A percentile compares a stretch with the other conserved stretches of the same genome.
Evolutionary conservation across 2,888 invertebrate genomes (phyloP).

Genomic region (Diarsia rubi): DNA sequence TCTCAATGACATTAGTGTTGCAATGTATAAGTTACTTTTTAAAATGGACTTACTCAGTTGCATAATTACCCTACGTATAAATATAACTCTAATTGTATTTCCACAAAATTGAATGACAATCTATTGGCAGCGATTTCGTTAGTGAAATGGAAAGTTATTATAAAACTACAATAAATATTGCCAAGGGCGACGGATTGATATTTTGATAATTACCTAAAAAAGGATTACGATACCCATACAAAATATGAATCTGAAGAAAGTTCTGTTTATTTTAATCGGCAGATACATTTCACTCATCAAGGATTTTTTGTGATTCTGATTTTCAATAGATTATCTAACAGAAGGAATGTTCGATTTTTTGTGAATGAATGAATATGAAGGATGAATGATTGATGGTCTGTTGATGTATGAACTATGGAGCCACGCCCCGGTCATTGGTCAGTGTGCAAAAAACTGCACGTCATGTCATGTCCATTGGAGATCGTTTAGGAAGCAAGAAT

Average conservation of each 20-base stretch:
- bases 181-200: constrained; percentile 36
- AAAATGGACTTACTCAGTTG: not conserved
- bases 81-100: constrained; percentile 27
- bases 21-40: not conserved
- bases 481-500: constrained; percentile 19
- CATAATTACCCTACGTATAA: not conserved
- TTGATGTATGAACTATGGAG: constrained; percentile 41
- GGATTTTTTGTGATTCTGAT: constrained; percentile 21
- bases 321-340: constrained; percentile 32
- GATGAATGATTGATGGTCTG: constrained; percentile 53
- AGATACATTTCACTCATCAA: constrained; percentile 27
- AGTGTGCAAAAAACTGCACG: constrained; percentile 44
- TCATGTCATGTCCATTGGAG: constrained; percentile 50
- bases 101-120: constrained; percentile 20
- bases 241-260: not conserved
- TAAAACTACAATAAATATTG: constrained; percentile 39
- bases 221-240: constrained; percentile 15
- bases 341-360: constrained; percentile 39
- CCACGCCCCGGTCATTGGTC: constrained; percentile 26
- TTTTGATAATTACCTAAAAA: constrained; percentile 19
- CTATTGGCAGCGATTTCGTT: constrained; percentile 5
- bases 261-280: constrained; percentile 9
- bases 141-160: constrained; percentile 29
- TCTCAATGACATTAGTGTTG: not conserved
- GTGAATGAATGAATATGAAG: constrained; percentile 6